Evolutionary conservation across 1,140 invertebrate species (phyloP), one percentile per base, ranked within the genome.

Genomic region (Caenorhabditis briggsae): DNA sequence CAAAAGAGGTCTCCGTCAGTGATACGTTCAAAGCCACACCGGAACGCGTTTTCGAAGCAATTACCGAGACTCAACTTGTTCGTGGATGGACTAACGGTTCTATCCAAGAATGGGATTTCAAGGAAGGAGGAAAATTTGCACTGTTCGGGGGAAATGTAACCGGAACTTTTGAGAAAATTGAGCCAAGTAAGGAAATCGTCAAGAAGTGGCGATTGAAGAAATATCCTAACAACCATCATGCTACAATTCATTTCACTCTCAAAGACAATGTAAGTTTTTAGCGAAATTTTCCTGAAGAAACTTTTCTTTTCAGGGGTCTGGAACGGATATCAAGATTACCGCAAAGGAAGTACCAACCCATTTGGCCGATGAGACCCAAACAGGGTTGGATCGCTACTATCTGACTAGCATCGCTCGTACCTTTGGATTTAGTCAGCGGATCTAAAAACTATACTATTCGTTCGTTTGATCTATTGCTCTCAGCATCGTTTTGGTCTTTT

Each of bases 161-260:
- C 33, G 97, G 97, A 5, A 95, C 95, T 90, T 98, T 98, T 93
- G 92, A 95, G 78, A 95, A 98, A 91, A 92, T 98, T 70, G 95
- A 87, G 5, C 95, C 96, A 7, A 94, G 95, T 74, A 95, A 95
- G 90, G 96, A 95, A 93, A 96, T 99, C 85, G 94, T 95, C n/a
- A 96, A 97, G 93, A 95, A 95, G 88, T 99, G 98, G 98, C 94
- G 97, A 90, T 95, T 96, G 89, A 98, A 97, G 93, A 95, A 95
- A 64, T 99, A 98, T 97, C 97, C 97, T 7, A 94, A 94, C 41
- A 96, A 95, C 74, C 96, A 98, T 94, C 97, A 95, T 93, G 98
- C 97, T 0, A 94, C 95, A 89, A 97, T 99, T 33, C 88, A 82
- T 16, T 87, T 92, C 43, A 50, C 53, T 2, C 55, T 92, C 16